phyloP scores from a whole-genome alignment of 1,140 invertebrate species.

The Drosophila sucinea region DNA sequence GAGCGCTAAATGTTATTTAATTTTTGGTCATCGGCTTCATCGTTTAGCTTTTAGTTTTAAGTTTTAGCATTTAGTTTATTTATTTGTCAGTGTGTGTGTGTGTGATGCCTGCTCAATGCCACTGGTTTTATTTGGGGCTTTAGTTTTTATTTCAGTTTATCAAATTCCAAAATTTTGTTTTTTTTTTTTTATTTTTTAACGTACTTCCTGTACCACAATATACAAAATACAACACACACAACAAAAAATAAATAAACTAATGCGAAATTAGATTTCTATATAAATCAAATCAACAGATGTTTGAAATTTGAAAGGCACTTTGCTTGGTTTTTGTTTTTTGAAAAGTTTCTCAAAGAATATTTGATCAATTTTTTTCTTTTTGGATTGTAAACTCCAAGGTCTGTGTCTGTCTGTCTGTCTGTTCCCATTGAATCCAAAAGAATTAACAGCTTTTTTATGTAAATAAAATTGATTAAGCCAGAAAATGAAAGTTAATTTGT shows the following conservation, averaged over 20 bases:
- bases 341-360: conserved; percentile 15
- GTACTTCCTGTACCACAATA: conserved; percentile 41
- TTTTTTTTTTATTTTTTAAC: background rate
- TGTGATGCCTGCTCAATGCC: conserved; percentile 28
- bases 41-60: conserved; percentile 27
- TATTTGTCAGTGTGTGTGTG: conserved; percentile 54
- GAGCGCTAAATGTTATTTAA: conserved; percentile 49
- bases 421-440: background rate
- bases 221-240: background rate
- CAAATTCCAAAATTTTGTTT: conserved; percentile 13
- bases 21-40: conserved; percentile 41
- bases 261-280: conserved; percentile 44
- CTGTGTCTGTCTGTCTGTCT: background rate
- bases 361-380: conserved; percentile 2
- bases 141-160: conserved; percentile 50
- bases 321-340: conserved; percentile 28
- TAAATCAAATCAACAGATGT: conserved; percentile 39
- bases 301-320: conserved; percentile 25
- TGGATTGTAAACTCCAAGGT: conserved; percentile 17
- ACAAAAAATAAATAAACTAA: conserved; percentile 22
- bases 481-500: background rate
- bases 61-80: conserved; percentile 43
- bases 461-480: background rate
- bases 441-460: conserved; percentile 4
- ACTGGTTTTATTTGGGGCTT: conserved; percentile 25